Evolutionary conservation across 2,113 vertebrate genomes (phyloP).

Genomic region (Aix galericulata): DNA sequence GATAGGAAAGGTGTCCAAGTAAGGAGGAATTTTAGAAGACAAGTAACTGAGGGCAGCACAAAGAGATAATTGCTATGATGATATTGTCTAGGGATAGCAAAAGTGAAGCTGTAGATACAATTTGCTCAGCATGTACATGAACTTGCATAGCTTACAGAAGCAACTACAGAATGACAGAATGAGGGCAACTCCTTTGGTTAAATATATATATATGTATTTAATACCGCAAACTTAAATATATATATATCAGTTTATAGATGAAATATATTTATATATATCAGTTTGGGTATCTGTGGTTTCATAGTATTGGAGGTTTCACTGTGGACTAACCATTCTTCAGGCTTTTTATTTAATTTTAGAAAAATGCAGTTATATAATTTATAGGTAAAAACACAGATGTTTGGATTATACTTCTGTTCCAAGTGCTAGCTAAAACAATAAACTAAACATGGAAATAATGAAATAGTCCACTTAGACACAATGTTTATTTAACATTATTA

Average conservation of each 20-base stretch:
- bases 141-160: not conserved
- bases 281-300: not conserved
- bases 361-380: not conserved
- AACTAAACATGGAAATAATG: not conserved
- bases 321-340: not conserved
- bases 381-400: not conserved
- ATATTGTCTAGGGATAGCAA: not conserved
- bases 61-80: not conserved
- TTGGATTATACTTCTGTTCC: not conserved
- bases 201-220: not conserved
- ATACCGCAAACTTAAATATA: not conserved
- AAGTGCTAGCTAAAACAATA: not conserved
- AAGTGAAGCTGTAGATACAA: not conserved
- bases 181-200: not conserved
- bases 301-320: not conserved
- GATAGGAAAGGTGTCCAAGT: not conserved
- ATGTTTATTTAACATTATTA: not conserved
- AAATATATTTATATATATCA: too few relatives aligned
- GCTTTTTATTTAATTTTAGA: not conserved
- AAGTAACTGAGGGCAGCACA: not conserved
- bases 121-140: not conserved
- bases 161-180: not conserved
- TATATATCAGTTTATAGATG: too few relatives aligned
- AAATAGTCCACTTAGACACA: not conserved
- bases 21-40: not conserved